Evolutionary conservation across 2,888 invertebrate species (phyloP), one percentile per base, ranked within the genome.

Genomic region (Dusona sp.): DNA sequence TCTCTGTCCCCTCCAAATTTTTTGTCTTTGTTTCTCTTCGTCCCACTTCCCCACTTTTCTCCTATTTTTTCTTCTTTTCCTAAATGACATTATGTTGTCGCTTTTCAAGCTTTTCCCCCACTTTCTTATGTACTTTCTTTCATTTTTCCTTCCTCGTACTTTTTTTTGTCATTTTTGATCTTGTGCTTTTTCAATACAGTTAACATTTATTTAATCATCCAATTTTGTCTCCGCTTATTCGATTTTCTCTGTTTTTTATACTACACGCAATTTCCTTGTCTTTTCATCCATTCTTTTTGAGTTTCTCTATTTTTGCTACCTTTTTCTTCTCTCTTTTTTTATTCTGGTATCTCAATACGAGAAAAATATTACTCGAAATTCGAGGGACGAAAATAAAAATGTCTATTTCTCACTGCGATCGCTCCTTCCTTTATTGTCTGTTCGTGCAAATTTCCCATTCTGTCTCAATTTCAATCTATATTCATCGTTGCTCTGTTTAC

Each of bases 51-150:
- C 11, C 8, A 38, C 25, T 42, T 38, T 61, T 38, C 19, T 42
- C 13, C 61, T 42, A 19, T 64, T 45, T 38, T 42, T 61, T 61
- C 16, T 29, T n/a, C n/a, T 29, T 29, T 16, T 29, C 16, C 61
- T 29, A 29, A 9, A 29, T 1, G 13, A 3, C 13, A 29, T 29
- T 51, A 84, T 84, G 61, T 68, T 74, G 79, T 79, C 36, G 33
- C 67, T 65, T 67, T 67, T 33, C 48, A 36, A 65, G n/a, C n/a
- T 38, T 29, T 29, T 16, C 11, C 13, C 36, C 3, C 36, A 2
- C 78, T 22, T 57, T 54, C 25, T 68, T 57, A 33, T 64, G 13
- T 42, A 16, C 45, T 38, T 22, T 29, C 42, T 7, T 22, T 45
- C 9, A 36, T 42, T 25, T 42, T 42, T 65, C 1, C 11, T 9